These are phyloP conservation scores for Coleophora flavipennella DNA, from an alignment of 2,888 invertebrate species.

Conservation along the genomic window DNA sequence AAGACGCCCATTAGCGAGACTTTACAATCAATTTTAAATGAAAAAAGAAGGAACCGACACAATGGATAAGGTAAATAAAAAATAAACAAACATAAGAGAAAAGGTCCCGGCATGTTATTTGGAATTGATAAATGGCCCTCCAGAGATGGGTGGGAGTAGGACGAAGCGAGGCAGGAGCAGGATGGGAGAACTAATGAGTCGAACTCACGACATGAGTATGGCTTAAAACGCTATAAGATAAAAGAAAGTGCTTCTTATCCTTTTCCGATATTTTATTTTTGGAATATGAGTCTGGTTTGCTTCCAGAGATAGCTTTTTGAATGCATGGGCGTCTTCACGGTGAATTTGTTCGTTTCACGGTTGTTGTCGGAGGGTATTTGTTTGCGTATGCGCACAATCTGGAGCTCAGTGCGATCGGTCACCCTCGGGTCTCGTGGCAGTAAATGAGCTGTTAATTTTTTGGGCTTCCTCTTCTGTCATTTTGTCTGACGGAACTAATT, in stretches of 20 bases:
- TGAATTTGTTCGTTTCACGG: conserved; percentile 26
- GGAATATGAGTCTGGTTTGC: conserved; percentile 3
- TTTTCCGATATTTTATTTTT: conserved; percentile 19
- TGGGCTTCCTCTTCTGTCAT: conserved; percentile 23
- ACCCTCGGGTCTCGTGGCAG: conserved; percentile 44
- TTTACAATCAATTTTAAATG: conserved; percentile 67
- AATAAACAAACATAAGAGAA: conserved; percentile 64
- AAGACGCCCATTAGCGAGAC: conserved; percentile 55
- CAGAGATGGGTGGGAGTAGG: conserved; percentile 53
- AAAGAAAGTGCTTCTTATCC: conserved; percentile 61
- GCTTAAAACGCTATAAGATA: conserved; percentile 54
- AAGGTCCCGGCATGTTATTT: conserved; percentile 70
- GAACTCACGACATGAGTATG: conserved; percentile 43
- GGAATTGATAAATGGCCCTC: conserved; percentile 71
- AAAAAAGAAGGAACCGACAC: conserved; percentile 55
- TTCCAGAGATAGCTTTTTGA: conserved; percentile 17
- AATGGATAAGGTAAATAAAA: conserved; percentile 66
- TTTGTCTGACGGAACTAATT: conserved; percentile 22
- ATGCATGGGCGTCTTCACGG: conserved; percentile 23
- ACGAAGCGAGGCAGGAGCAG: conserved; percentile 47
- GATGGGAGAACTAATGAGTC: conserved; percentile 59
- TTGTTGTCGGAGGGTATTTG: conserved; percentile 31
- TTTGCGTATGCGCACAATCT: conserved; percentile 30
- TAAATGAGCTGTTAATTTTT: conserved; percentile 46
- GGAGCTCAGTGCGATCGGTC: conserved; percentile 36